Conservation (phyloP, 2,113 vertebrate species). For the Calonectris borealis region DNA sequence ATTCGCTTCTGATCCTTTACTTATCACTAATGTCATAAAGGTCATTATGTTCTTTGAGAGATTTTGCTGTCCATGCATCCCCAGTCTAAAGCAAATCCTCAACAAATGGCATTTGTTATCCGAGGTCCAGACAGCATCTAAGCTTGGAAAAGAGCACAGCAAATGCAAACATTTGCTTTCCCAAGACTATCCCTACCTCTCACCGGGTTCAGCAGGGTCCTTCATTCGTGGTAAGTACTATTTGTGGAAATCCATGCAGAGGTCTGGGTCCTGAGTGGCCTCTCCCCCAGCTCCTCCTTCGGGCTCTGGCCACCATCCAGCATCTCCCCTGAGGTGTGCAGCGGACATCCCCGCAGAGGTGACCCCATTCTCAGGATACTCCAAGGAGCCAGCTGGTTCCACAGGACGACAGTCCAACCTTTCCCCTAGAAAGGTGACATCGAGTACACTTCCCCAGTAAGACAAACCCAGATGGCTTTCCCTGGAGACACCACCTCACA, state of each 20-base stretch:
- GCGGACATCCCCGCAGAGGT: fast-evolving
- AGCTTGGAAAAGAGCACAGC: neutral
- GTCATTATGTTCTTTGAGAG: neutral
- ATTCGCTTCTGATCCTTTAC: neutral
- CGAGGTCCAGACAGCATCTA: neutral
- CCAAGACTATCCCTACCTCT: neutral
- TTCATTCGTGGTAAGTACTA: fast-evolving
- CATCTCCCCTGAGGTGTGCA: neutral
- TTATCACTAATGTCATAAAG: neutral
- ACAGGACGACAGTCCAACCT: neutral
- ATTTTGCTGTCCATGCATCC: neutral
- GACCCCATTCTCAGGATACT: neutral
- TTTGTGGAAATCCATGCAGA: neutral
- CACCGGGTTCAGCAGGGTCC: neutral
- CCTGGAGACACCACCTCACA: neutral
- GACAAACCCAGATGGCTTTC: neutral
- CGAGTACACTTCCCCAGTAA: fast-evolving
- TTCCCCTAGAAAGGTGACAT: neutral
- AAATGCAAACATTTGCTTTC: neutral
- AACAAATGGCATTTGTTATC: neutral
- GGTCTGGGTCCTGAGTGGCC: neutral
- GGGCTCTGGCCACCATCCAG: neutral
- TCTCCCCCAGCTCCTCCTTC: neutral
- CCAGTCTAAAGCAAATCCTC: neutral
- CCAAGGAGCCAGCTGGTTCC: neutral